Evolutionary conservation across 2,113 vertebrate genomes (phyloP), one percentile per base, ranked within the genome.

Genomic region (Trogon surrucura): DNA sequence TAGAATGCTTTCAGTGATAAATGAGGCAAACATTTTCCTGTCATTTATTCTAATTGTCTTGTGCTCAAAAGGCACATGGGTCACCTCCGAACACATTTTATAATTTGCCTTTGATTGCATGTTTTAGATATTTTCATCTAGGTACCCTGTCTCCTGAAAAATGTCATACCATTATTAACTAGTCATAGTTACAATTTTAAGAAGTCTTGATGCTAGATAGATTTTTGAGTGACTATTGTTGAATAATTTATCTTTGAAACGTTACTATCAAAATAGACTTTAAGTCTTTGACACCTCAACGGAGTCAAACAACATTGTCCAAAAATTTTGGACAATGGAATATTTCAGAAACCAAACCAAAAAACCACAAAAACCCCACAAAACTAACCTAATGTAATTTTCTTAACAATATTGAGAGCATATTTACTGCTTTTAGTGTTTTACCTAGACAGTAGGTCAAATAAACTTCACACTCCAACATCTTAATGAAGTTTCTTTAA

Each of bases 11-110:
- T 50, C 51, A 83, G 27, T 86, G 56, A 96, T 90, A 87, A 95
- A 96, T 51, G 34, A 95, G 41, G 48, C 13, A 92, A 84, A 51
- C 1, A 20, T 61, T 93, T 93, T 88, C 47, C 58, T 96, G 64
- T 81, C 72, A 75, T 51, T 95, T 92, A 92, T 93, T 95, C 71
- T 96, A 96, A 95, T 96, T 82, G 60, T 65, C 45, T 95, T 87
- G 18, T 29, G 29, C 58, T 96, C 57, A 61, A 94, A 97, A 96
- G 70, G 50, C 60, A 77, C 16, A n/a, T 7, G 67, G 91, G 56
- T 86, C 50, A 78, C 61, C 94, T 94, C 36, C 54, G 73, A 78
- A 79, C 18, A 48, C 11, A 51, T 93, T 95, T 92, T 79, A 73
- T 95, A 93, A 47, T 57, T 88, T 80, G 17, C 16, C 23, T 92